Base-by-base conservation (phyloP, 1,140 invertebrate species). In the Diploscapter pachys region DNA sequence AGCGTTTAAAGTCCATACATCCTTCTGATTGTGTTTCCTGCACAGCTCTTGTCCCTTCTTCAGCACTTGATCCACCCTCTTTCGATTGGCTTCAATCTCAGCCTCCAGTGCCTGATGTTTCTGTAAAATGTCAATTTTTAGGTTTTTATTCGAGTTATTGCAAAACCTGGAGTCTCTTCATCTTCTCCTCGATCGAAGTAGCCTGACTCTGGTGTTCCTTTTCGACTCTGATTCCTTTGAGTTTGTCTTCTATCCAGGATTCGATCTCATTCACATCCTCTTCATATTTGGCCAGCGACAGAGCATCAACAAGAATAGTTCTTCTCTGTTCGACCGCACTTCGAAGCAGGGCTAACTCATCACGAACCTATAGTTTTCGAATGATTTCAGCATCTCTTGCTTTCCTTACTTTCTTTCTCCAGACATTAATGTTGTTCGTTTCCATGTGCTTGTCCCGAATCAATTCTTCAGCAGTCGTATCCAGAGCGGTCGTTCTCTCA, bases 211-310 rank as follows among this genome's bases (percentile, higher is more conserved):
- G 4, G 80, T 85, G 72, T 84, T 81, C 66, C 80, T 81, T 76
- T 84, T 93, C 92, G 0, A 91, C 89, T 80, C 93, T 90, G 3
- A 95, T 86, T 84, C 93, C 93, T 85, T 93, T 95, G 77, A 92
- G 90, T 86, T 96, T 97, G 83, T 97, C 95, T 62, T 91, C 92
- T 74, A 98, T 93, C 95, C 95, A 98, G 5, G 90, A 90, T 82
- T 93, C 90, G 68, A 85, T 81, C n/a, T 85, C 85, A 11, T 71
- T 75, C 57, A 85, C 74, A 85, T 98, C 94, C 67, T 93, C 88
- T 9, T 92, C 90, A 86, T 98, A 98, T 85, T 95, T 92, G 3
- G 92, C 92, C 81, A 95, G 91, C 3, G 95, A 86, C 9, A 94
- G 87, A 4, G 91, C 90, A 78, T 94, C 92, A n/a, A 90, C 90